A percentile compares a stretch with the other conserved stretches of the same genome.
Evolutionary conservation across 2,797 vertebrate species (phyloP).

Genomic region (Eurystomus glaucurus): DNA sequence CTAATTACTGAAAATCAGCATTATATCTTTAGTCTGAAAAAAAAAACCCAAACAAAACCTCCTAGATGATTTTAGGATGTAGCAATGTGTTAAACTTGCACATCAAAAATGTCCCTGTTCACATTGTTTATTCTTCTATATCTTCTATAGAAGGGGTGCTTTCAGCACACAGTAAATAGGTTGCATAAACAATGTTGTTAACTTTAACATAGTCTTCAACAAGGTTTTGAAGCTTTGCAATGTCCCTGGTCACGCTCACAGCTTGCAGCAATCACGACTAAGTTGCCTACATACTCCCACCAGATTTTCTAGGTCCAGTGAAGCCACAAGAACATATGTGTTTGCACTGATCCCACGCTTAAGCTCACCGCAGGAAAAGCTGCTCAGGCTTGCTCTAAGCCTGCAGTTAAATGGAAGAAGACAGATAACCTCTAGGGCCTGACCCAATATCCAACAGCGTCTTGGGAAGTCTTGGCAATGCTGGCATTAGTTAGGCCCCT

Average conservation of each 20-base stretch:
- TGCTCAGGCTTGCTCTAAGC: conserved; percentile 38
- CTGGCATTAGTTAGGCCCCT: not conserved
- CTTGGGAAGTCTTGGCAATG: not conserved
- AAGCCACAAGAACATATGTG: conserved; percentile 33
- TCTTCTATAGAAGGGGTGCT: not conserved
- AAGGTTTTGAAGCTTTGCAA: conserved; percentile 1
- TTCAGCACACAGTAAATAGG: not conserved
- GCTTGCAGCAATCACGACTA: conserved; percentile 33
- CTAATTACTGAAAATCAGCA: conserved; percentile 13
- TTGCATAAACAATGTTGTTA: not conserved
- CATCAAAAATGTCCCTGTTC: not conserved
- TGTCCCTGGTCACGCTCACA: conserved; percentile 7
- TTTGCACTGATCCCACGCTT: conserved; percentile 5
- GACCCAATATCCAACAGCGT: not conserved
- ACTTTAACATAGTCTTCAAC: not conserved
- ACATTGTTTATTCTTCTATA: not conserved
- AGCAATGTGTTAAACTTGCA: not conserved
- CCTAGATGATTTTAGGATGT: not conserved
- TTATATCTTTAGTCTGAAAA: not conserved
- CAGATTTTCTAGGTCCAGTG: conserved; percentile 5
- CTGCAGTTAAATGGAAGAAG: conserved; percentile 22
- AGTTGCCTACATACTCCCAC: conserved; percentile 1
- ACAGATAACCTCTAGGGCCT: conserved; percentile 9
- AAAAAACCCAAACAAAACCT: not conserved
- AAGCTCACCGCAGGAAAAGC: conserved; percentile 35